phyloP scores from a whole-genome alignment of 1,140 invertebrate genomes.

The Drosophila ogumai region DNA sequence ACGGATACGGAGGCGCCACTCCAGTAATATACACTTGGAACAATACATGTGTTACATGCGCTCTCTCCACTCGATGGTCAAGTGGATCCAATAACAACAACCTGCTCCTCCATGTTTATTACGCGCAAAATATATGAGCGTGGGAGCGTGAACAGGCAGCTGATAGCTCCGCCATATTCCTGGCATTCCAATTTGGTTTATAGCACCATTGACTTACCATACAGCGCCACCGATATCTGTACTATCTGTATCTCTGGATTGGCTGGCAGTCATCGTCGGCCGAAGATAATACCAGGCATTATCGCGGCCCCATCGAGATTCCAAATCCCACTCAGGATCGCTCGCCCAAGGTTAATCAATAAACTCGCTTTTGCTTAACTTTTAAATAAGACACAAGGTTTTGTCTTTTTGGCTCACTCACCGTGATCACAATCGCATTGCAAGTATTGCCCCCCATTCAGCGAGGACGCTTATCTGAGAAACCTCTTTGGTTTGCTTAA shows the following conservation, averaged over 20 bases:
- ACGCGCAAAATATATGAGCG: conserved; percentile 37
- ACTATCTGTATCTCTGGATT: conserved; percentile 9
- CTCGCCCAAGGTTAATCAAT: background rate
- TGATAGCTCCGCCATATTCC: conserved; percentile 16
- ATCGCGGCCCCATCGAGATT: conserved; percentile 2
- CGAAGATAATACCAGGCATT: conserved; percentile 4
- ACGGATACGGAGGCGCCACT: conserved; percentile 28
- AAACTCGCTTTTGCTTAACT: background rate
- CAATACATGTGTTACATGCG: conserved; percentile 28
- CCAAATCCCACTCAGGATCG: background rate
- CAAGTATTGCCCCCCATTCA: background rate
- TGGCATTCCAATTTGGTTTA: conserved; percentile 22
- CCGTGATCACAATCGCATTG: background rate
- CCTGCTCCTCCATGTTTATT: conserved; percentile 5
- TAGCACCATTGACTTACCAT: background rate
- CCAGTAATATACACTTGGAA: conserved; percentile 5
- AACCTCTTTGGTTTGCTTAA: background rate
- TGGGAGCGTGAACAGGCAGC: conserved; percentile 30
- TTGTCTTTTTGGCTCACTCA: conserved; percentile 1
- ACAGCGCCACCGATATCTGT: conserved; percentile 12
- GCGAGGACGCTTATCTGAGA: background rate
- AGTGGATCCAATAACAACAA: conserved; percentile 1
- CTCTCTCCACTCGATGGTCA: background rate
- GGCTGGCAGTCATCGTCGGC: background rate
- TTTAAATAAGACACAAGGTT: background rate